These are phyloP conservation scores for Ellobius talpinus DNA, from an alignment of 2,113 vertebrate genomes.

Conservation along the genomic window DNA sequence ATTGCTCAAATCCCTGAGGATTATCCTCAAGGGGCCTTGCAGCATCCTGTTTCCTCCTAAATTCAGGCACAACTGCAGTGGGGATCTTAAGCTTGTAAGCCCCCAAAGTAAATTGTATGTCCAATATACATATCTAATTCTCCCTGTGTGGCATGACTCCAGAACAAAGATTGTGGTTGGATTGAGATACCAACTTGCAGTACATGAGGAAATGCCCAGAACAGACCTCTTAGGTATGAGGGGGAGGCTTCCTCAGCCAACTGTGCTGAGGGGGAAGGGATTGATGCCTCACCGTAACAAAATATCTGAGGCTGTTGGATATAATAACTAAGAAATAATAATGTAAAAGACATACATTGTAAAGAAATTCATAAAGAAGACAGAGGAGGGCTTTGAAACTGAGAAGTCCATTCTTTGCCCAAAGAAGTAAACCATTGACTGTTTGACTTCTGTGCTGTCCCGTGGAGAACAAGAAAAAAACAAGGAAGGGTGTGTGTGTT, in stretches of 20 bases:
- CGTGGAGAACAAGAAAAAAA: neutral
- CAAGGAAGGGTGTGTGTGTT: neutral
- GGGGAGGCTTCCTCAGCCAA: neutral
- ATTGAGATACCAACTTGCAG: conserved; percentile 26
- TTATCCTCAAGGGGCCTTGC: conserved; percentile 62
- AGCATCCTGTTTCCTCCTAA: conserved; percentile 66
- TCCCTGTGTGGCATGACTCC: neutral
- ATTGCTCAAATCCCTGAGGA: conserved; percentile 79
- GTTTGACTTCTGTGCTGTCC: neutral
- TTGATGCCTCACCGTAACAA: neutral
- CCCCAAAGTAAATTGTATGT: conserved; percentile 30
- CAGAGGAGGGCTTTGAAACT: neutral
- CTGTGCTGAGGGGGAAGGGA: neutral
- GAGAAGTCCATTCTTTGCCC: neutral
- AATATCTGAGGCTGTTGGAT: conserved; percentile 10
- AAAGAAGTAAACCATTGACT: neutral
- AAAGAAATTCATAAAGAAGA: conserved; percentile 41
- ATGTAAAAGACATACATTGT: neutral
- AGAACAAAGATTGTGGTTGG: conserved; percentile 44
- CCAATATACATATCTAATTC: neutral
- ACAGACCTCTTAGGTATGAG: neutral
- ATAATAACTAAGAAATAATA: neutral
- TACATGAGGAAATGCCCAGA: neutral
- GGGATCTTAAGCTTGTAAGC: conserved; percentile 12
- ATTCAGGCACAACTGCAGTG: conserved; percentile 25